These are phyloP conservation scores for Anableps anableps DNA, from an alignment of 2,797 vertebrate genomes.

Conservation along the genomic window DNA sequence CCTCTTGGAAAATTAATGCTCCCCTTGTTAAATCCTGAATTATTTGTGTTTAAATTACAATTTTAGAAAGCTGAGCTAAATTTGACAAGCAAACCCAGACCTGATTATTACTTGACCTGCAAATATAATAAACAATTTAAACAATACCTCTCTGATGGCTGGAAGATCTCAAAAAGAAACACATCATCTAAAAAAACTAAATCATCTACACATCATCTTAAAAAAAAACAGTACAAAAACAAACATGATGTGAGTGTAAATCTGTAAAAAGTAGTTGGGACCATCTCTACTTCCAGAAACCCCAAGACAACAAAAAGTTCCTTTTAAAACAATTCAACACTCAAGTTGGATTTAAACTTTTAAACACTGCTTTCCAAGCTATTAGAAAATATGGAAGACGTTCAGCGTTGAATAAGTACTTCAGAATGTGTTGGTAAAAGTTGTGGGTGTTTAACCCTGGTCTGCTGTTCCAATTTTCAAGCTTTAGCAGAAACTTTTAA, in stretches of 20 bases:
- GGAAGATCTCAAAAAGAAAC: too few species aligned
- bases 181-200: too few species aligned
- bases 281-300: neutral
- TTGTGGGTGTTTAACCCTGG: conserved; percentile 20
- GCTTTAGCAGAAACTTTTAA: conserved; percentile 44
- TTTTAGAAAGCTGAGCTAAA: too few species aligned
- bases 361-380: too few species aligned
- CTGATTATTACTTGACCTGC: too few species aligned
- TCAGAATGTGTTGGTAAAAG: neutral
- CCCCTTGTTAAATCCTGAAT: too few species aligned
- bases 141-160: too few species aligned
- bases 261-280: neutral
- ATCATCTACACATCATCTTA: too few species aligned
- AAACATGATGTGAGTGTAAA: neutral
- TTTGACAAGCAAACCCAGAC: too few species aligned
- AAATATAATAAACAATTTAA: too few species aligned
- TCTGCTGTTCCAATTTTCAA: conserved; percentile 29
- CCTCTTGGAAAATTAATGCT: neutral
- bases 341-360: neutral
- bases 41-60: too few species aligned
- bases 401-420: conserved; percentile 1
- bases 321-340: neutral
- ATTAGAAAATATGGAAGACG: neutral
- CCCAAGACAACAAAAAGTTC: neutral
- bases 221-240: too few species aligned